Evolutionary conservation across 2,113 vertebrate species (phyloP), one percentile per base, ranked within the genome.

Genomic region (Hyperopisus bebe): DNA sequence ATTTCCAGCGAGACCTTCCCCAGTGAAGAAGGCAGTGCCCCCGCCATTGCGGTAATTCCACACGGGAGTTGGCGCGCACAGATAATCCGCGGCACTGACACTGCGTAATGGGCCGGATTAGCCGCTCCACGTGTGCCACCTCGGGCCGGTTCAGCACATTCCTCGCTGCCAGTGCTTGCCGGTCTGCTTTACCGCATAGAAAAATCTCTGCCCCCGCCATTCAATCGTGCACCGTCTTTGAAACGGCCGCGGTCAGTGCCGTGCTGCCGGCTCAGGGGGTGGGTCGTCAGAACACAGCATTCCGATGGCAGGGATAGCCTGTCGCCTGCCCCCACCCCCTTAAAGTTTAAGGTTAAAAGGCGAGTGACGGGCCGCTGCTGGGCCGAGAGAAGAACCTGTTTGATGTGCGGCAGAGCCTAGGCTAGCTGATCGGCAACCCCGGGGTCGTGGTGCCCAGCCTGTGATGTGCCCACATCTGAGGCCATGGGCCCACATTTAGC

Each of bases 381-480:
- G 90, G 91, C 91, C 92, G 93, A 90, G 94, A 95, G 94, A 94
- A 91, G 92, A 94, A 90, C 85, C 88, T 89, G 93, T 96, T 96
- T 95, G 94, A 95, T 95, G 94, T 94, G 92, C 92, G 92, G 90
- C 92, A 94, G 93, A 92, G 94, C 93, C 91, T 93, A 94, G 95
- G 92, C 93, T 93, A 94, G 94, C 89, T 94, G 93, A 9, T 50
- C 24, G 44, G 21, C 6, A 10, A 39, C 42, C 44, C 31, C 31
- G 1, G 48, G 31, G 21, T 55, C 94, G 92, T 94, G 93, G 94
- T 94, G 90, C 91, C 90, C 90, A 89, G 91, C 95, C 94, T 95
- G 94, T 94, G 89, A 89, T 42, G 74, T 83, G 48, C 90, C 92
- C 91, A 96, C 95, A 95, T 95, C 94, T 95, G 94, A 95, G 93